Evolutionary conservation across 2,888 invertebrate species (phyloP), one percentile per base, ranked within the genome.

Genomic region (Epistrophe grossulariae): DNA sequence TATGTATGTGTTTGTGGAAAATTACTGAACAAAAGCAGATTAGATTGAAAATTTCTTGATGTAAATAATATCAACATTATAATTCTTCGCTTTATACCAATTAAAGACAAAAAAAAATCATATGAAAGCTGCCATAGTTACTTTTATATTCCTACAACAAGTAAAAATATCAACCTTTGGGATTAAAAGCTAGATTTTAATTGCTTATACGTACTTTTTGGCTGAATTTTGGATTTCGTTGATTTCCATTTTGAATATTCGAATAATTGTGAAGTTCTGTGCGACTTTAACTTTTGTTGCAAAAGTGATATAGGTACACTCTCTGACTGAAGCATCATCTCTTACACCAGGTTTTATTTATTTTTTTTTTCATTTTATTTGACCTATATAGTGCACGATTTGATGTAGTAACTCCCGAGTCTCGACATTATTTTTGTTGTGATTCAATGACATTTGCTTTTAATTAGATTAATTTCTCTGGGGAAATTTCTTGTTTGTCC

Each of bases 401-500:
- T 76, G 45, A 2, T 2, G 3, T 24, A 24, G n/a, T 66, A 76
- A 64, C 8, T 28, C 28, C 28, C 4, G 28, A 28, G 68, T 31
- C 9, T 35, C 35, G 35, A 8, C 35, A 35, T 35, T 35, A 68
- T 40, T 84, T 3, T 24, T 70, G 45, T 55, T 43, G 60, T 38
- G 72, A 60, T 70, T 77, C 77, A 68, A 59, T 68, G 81, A 73
- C 77, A 78, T 85, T 78, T 78, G 73, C 43, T 68, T 78, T 85
- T 85, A 85, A 85, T 85, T 85, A 85, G 72, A 85, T 81, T 85
- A 85, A 85, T 81, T 85, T 85, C 81, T 85, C 84, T 72, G 38
- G 84, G 84, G 84, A 85, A 85, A 85, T 85, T 85, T 62, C 60
- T 17, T 38, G n/a, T 24, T 11, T 40, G 19, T 40, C 15, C 38